Base-by-base conservation (phyloP, 2,888 invertebrate genomes). In the Hydrotaea cyrtoneurina region DNA sequence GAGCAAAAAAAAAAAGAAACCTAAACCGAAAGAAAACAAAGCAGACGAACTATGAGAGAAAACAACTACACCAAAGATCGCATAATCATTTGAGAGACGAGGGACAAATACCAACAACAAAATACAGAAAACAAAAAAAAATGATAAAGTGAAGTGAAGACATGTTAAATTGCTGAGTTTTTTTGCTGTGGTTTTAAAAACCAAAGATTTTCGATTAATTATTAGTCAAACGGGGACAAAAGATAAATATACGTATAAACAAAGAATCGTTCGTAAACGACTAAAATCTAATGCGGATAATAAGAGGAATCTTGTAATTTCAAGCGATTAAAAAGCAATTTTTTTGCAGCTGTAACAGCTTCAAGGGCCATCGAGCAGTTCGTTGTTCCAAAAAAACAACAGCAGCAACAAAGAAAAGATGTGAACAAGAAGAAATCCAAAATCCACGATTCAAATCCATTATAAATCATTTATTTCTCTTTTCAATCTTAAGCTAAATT, bases 1-100 rank as follows among this genome's bases (percentile, higher is more conserved):
- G 36, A 74, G 36, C 69, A 69, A 78, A 71, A 62, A 57, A 23
- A 43, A 59, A 78, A 71, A 43, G 43, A 64, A 66, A 79, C 59
- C 46, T 19, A 4, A 73, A 31, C 31, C 31, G 31, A 31, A 31
- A 31, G 3, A 31, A 31, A 4, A 53, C 50, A 62, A 80, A 39
- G 23, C 69, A 69, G 23, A 69, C 46, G 69, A 69, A 46, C 21
- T 69, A 46, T 15, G 39, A 43, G 69, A 69, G 69, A 69, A 69
- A 69, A 26, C 62, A 36, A 62, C n/a, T 31, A 31, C 31, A 62
- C 23, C 21, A 69, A 69, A 46, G 69, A 69, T 69, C 46, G 23
- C 69, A 69, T 46, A 46, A 69, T 46, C 13, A 19, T 64, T 64
- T 10, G 36, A 64, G 39, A 10, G 26, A 59, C 59, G 57, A 57